These are phyloP conservation scores for Lordiphosa clarofinis DNA, from an alignment of 1,140 invertebrate species.

Conservation along the genomic window DNA sequence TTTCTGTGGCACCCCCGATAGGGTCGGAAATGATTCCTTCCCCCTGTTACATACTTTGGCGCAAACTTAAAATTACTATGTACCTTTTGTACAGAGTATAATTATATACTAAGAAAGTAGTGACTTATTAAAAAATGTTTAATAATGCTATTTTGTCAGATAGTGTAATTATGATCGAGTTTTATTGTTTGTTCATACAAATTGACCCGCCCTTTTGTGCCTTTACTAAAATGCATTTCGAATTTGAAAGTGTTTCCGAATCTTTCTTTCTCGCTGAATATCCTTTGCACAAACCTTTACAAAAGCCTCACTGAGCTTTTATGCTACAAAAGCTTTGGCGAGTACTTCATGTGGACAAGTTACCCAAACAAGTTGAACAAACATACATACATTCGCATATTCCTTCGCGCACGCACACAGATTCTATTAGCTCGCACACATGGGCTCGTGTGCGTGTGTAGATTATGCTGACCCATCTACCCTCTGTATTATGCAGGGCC, in stretches of 20 bases:
- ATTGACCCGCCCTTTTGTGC: too few species aligned
- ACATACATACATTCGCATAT: background rate
- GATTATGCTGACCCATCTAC: constrained; percentile 31
- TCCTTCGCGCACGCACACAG: constrained; percentile 29
- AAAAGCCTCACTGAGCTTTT: constrained; percentile 31
- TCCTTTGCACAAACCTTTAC: constrained; percentile 13
- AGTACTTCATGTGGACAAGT: background rate
- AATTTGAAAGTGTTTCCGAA: background rate
- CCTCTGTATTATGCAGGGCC: background rate
- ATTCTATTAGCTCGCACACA: constrained; percentile 39
- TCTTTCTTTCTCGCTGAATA: background rate
- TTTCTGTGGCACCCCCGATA: too few species aligned
- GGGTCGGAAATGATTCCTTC: too few species aligned
- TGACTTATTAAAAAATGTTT: too few species aligned
- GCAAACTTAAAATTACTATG: too few species aligned
- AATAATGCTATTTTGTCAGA: too few species aligned
- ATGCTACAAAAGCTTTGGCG: constrained; percentile 9
- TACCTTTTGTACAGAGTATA: too few species aligned
- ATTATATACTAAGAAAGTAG: too few species aligned
- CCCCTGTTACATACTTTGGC: too few species aligned
- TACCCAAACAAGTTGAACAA: constrained; percentile 1
- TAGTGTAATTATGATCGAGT: too few species aligned
- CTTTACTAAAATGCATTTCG: too few species aligned
- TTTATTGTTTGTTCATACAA: too few species aligned
- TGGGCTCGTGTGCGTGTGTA: constrained; percentile 26